Conservation (phyloP, 1,140 invertebrate genomes). For the Mycetomoellerius zeteki region DNA sequence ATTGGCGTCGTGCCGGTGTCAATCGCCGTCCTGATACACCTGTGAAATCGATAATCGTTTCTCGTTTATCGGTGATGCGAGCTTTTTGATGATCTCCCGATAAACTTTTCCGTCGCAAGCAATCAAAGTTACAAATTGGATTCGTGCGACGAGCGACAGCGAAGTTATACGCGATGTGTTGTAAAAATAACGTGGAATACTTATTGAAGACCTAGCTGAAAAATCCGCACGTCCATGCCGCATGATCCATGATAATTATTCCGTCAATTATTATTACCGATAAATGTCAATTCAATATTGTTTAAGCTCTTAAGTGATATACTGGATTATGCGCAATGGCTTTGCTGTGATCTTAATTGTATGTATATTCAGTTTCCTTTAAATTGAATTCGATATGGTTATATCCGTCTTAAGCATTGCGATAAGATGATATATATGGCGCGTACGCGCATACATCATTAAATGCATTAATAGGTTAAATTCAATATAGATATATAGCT, state of each 20-base stretch:
- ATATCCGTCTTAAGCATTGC: background rate
- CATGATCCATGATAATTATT: background rate
- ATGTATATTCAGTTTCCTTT: background rate
- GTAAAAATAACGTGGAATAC: conserved; percentile 29
- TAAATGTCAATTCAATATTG: conserved; percentile 6
- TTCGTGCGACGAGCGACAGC: conserved; percentile 42
- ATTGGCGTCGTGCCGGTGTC: conserved; percentile 38
- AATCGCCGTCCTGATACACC: conserved; percentile 53
- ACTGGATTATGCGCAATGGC: background rate
- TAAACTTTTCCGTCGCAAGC: conserved; percentile 48
- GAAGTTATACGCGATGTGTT: background rate
- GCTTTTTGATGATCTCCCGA: conserved; percentile 47
- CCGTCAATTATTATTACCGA: background rate
- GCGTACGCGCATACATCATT: background rate
- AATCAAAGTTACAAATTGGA: conserved; percentile 65
- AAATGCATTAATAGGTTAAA: conserved; percentile 15
- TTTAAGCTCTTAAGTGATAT: background rate
- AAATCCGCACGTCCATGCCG: background rate
- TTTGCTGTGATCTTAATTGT: background rate
- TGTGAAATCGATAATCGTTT: conserved; percentile 52
- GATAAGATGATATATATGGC: background rate
- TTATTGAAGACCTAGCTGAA: background rate
- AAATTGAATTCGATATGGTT: conserved; percentile 11
- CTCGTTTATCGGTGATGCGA: conserved; percentile 48
- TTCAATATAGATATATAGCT: background rate